Evolutionary conservation across 2,113 vertebrate genomes (phyloP), one percentile per base, ranked within the genome.

Genomic region (Bombycilla garrulus): DNA sequence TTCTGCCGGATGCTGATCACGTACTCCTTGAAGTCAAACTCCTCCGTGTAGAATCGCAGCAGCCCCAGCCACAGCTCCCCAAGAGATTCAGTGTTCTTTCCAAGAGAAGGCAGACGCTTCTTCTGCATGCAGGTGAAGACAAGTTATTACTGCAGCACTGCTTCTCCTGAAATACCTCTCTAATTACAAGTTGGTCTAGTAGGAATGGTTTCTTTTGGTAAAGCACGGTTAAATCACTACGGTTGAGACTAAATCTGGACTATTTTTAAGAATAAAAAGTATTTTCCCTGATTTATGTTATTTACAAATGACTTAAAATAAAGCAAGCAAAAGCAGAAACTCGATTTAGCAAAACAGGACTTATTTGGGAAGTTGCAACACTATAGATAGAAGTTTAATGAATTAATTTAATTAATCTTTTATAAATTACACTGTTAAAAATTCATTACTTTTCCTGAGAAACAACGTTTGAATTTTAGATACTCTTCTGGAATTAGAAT

Each of bases 1-100:
- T 97, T 98, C 90, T 99, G 99, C 12, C 99, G 98, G 97, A 99
- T 99, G 97, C 99, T 99, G 97, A 99, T 99, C 88, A 99, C 99
- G 33, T 99, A 98, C 24, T 99, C 99, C 91, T 99, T 99, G 94
- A 99, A 99, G 97, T 99, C 99, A 91, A 99, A 99, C n/a, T 99
- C 99, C 89, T 99, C 99, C 0, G 99, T 99, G 97, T 99, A 99
- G 94, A 99, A 99, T 29, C 99, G 98, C 92, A 99, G 98, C 50
- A 99, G 96, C 23, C 99, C 99, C 60, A 99, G 93, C 99, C 99
- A 99, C 51, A 99, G 98, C 82, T 99, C 99, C 11, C 99, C 99
- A 53, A 99, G 98, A 1, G 99, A 99, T 90, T 99, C 99, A 2
- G 96, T 98, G 96, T 99, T 99, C 76, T 98, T 98, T 54, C 98